Base-by-base conservation (phyloP, 2,888 invertebrate species). In the Dorcus parallelipipedus region DNA sequence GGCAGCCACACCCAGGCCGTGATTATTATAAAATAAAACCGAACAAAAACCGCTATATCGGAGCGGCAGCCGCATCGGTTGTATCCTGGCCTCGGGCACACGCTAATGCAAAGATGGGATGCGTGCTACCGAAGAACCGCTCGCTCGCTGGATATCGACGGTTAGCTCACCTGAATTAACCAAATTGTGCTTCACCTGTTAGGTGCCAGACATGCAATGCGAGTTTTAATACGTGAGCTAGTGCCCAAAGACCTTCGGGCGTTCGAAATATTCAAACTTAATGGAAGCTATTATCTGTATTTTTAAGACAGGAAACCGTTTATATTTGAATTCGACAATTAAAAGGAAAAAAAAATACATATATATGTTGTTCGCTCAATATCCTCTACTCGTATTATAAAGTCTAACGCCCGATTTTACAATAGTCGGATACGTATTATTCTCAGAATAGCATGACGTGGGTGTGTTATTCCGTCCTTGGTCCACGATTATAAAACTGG, bases 1-100 rank as follows among this genome's bases (percentile, higher is more conserved):
- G 65, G 55, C 66, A 64, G 61, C 68, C 68, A 68, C 68, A 68
- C 68, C 68, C 68, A 68, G 61, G 60, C 60, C 58, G 59, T 56
- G 65, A 64, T 65, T 65, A 65, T 65, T 65, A 65, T 62, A 65
- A 64, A 64, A 64, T 64, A 65, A 62, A 64, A 64, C 62, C 57
- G 59, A 61, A 58, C 62, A 64, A 65, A 65, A 62, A 65, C 65
- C 65, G 65, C 65, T 65, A 65, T 62, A 61, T 57, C 59, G 61
- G 54, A 61, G 62, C 59, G 59, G 59, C 60, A 58, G 56, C 61
- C 54, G 62, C 50, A 55, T 54, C 55, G 54, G 55, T 42, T 49
- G 54, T 47, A 54, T 59, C 54, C 54, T 55, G 33, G 59, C 59
- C 59, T 51, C 54, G 45, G 59, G 59, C 54, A 38, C 47, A 47